phyloP scores from a whole-genome alignment of 2,113 vertebrate species.

The Gnathonemus echidnorhynchus region DNA sequence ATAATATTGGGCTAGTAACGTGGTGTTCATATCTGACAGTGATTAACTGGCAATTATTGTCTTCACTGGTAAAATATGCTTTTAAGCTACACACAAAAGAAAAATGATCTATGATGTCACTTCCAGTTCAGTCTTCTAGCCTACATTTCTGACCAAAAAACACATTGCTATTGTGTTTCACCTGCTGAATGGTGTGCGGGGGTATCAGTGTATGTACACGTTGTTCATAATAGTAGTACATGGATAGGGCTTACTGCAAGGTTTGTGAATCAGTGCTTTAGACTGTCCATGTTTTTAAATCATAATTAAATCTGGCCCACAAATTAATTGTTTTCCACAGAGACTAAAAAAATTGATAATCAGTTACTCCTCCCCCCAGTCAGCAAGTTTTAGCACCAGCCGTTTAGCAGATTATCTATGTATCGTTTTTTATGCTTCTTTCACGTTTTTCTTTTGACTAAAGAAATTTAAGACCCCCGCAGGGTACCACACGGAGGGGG shows the following conservation, averaged over 20 bases:
- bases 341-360: not conserved
- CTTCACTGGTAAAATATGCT: not conserved
- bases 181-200: no score
- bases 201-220: not conserved
- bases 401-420: not conserved
- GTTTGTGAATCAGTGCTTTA: not conserved
- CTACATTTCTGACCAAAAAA: not conserved
- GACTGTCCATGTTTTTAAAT: not conserved
- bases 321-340: not conserved
- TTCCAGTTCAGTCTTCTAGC: not conserved
- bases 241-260: not conserved
- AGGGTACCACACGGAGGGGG: no score
- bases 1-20: not conserved
- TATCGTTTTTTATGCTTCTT: not conserved
- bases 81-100: not conserved
- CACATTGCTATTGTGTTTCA: no score
- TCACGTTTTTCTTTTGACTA: not conserved
- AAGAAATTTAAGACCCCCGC: no score
- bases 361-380: not conserved
- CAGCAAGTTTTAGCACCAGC: not conserved
- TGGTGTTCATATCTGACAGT: not conserved
- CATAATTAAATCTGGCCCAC: not conserved
- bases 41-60: not conserved
- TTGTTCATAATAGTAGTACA: not conserved
- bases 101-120: not conserved